Conservation (phyloP, 2,113 vertebrate genomes). For the Vulpes vulpes region DNA sequence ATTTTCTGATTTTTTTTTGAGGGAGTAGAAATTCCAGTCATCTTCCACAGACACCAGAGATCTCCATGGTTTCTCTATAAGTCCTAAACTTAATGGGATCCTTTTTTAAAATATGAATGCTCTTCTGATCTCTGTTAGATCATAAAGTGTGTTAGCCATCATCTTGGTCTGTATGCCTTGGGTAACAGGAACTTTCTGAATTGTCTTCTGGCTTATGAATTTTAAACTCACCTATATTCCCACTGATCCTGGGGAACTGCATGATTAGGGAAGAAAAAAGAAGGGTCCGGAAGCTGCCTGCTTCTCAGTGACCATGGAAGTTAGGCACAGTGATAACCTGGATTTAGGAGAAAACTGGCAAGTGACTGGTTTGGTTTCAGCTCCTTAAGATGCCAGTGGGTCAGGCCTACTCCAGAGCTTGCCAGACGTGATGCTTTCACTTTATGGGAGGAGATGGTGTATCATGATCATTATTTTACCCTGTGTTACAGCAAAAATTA, state of each 20-base stretch:
- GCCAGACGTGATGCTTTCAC: background rate
- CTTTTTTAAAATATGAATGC: background rate
- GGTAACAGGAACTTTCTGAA: background rate
- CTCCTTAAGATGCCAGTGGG: background rate
- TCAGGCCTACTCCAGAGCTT: background rate
- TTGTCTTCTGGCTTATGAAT: background rate
- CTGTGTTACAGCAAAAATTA: background rate
- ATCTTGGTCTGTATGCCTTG: background rate
- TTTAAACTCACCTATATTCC: background rate
- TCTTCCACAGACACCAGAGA: background rate
- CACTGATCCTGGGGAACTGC: background rate
- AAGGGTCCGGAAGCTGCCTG: background rate
- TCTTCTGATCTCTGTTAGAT: background rate
- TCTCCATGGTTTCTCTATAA: background rate
- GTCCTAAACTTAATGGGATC: background rate
- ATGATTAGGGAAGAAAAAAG: background rate
- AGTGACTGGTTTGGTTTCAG: background rate
- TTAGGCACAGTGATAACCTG: background rate
- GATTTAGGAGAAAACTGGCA: background rate
- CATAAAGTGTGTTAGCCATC: background rate
- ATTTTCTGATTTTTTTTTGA: conserved; percentile 42
- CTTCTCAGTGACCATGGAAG: background rate
- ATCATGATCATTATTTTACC: background rate
- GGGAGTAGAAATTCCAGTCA: background rate
- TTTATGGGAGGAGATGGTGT: background rate